Base-by-base conservation (phyloP, 2,113 vertebrate species). In the Tichodroma muraria region DNA sequence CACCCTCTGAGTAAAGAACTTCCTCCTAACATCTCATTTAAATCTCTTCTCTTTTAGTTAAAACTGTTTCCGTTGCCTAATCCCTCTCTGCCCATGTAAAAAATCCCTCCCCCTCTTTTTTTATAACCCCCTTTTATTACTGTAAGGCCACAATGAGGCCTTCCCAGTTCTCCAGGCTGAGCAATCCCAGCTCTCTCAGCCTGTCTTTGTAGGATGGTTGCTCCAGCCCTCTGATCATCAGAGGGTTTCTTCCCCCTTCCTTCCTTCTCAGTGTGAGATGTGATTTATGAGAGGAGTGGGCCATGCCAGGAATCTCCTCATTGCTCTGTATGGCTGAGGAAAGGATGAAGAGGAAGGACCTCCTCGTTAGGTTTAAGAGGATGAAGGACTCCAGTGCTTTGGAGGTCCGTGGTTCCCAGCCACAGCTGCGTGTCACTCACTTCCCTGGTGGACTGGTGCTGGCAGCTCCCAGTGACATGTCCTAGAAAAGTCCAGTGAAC, bases 361-460 rank as follows among this genome's bases (percentile, higher is more conserved):
- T 82, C 59, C 40, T 70, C 7, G 0, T 23, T 10, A 15, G 25
- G 25, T 31, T 69, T n/a, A 10, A 47, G 44, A 56, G 27, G 7
- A 13, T 8, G 21, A 71, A 72, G 20, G 50, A 4, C 59, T 69
- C 10, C 40, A 25, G 0, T 15, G 12, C 44, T 42, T 30, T 37
- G 47, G 63, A 63, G 24, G 3, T 37, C 59, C 2, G 1, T 50
- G 22, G 5, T 47, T 60, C 28, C 12, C 54, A 21, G 12, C 3
- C 91, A 70, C 3, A 1, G 9, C 9, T 37, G 25, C 0, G 1
- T 31, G 61, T 31, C 9, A 8, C 17, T 33, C 28, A 1, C 2
- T 27, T 50, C 23, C 21, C 12, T 79, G 33, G 11, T 15, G 33
- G 28, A 21, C 2, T 70, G 30, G 21, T 54, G 40, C 79, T 45